Conservation (phyloP, 2,797 vertebrate genomes). For the Sebastes minor region DNA sequence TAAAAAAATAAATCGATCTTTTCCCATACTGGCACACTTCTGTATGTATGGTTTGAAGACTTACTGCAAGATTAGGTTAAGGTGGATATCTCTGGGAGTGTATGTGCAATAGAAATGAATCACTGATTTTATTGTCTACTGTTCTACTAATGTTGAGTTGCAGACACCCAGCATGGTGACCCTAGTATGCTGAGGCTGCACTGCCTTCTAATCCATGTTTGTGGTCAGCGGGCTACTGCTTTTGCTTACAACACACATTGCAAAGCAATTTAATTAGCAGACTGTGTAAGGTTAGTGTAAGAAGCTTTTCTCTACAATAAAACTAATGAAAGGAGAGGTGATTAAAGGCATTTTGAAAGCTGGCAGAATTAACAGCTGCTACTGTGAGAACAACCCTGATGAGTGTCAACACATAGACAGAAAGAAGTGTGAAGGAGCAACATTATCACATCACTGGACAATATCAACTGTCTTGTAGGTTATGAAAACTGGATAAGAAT, state of each 20-base stretch:
- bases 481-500: neutral
- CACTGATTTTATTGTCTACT: neutral
- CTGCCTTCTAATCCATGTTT: slow-evolving; percentile 15
- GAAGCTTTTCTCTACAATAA: slow-evolving; percentile 27
- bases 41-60: neutral
- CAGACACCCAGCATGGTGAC: neutral
- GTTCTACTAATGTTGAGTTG: neutral
- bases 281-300: neutral
- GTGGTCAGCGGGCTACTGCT: slow-evolving; percentile 18
- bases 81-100: neutral
- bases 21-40: neutral
- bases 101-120: neutral
- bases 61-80: neutral
- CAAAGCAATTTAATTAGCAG: neutral
- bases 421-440: neutral
- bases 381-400: neutral
- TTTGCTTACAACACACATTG: slow-evolving; percentile 2
- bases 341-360: slow-evolving; percentile 5
- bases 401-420: neutral
- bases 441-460: neutral
- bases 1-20: neutral
- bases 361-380: neutral
- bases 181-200: slow-evolving; percentile 9
- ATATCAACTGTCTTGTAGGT: neutral
- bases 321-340: slow-evolving; percentile 22